phyloP scores from a whole-genome alignment of 1,140 invertebrate genomes.

The Atta texana region DNA sequence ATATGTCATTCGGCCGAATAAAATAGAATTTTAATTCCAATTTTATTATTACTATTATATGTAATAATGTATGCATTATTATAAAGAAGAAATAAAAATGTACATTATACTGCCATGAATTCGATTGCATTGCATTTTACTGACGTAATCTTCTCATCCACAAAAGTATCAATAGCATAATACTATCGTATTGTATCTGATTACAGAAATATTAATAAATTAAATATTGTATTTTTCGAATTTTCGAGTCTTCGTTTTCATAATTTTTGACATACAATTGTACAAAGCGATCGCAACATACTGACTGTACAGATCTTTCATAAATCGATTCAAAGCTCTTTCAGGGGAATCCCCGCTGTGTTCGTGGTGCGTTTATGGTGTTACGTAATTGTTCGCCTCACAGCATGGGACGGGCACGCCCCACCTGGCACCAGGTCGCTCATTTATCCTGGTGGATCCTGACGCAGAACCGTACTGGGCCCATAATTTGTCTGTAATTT shows the following conservation, averaged over 20 bases:
- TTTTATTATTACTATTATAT: constrained; percentile 38
- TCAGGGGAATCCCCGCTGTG: constrained; percentile 67
- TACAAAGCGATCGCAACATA: constrained; percentile 8
- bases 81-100: constrained; percentile 29
- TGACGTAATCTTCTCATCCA: background rate
- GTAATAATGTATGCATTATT: background rate
- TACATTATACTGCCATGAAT: background rate
- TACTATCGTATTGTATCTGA: background rate
- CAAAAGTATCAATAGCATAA: background rate
- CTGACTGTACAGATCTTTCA: constrained; percentile 11
- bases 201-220: constrained; percentile 1
- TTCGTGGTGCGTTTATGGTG: constrained; percentile 69
- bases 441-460: constrained; percentile 74
- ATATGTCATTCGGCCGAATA: constrained; percentile 28
- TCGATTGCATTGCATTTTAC: background rate
- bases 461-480: constrained; percentile 39
- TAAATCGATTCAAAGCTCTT: constrained; percentile 57
- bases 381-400: constrained; percentile 81
- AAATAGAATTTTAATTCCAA: constrained; percentile 21
- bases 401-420: constrained; percentile 76
- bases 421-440: constrained; percentile 79
- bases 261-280: background rate
- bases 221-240: background rate
- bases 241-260: background rate
- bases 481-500: constrained; percentile 79